Evolutionary conservation across 2,797 vertebrate genomes (phyloP).

Genomic region (Tympanoctomys barrerae): DNA sequence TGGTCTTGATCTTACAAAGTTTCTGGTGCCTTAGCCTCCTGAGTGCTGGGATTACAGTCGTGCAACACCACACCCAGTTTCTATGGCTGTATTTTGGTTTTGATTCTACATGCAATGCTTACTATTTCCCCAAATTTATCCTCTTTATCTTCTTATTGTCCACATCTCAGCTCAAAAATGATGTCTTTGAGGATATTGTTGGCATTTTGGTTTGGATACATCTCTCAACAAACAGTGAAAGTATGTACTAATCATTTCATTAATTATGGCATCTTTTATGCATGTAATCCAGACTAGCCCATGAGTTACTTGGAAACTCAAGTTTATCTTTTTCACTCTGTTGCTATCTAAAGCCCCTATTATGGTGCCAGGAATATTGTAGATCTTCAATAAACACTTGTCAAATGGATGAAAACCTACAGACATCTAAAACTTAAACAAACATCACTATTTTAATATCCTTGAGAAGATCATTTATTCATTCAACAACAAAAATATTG

Average conservation of each 20-base stretch:
- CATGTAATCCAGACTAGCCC: not conserved
- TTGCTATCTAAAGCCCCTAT: not conserved
- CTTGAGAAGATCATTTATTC: not conserved
- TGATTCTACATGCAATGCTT: not conserved
- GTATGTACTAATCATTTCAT: not conserved
- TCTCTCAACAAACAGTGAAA: not conserved
- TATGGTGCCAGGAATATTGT: not conserved
- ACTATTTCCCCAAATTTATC: not conserved
- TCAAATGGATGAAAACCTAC: not conserved
- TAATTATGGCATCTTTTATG: not conserved
- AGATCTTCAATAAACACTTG: conserved; percentile 22
- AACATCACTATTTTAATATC: not conserved
- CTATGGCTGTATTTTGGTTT: not conserved
- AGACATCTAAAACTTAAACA: not conserved
- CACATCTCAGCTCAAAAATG: not conserved
- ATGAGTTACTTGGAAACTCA: not conserved
- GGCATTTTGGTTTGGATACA: not conserved
- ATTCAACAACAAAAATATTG: not conserved
- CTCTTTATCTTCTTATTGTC: not conserved
- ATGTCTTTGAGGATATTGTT: not conserved
- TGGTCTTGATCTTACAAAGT: no score
- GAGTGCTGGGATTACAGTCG: no score
- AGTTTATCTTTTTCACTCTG: not conserved
- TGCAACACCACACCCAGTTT: no score
- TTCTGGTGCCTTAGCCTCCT: no score